Conservation (phyloP, 2,888 invertebrate genomes). For the Lithosia quadra region DNA sequence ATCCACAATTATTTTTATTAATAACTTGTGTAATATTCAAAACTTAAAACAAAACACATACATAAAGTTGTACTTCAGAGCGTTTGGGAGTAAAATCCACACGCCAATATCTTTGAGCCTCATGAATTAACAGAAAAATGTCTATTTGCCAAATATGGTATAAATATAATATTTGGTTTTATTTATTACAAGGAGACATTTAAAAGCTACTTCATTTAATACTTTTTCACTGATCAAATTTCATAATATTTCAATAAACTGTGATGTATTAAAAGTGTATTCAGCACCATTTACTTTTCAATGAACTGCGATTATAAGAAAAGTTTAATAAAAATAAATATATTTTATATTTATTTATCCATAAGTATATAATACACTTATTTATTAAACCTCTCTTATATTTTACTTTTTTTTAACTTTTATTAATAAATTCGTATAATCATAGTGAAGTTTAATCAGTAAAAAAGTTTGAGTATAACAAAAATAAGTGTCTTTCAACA, state of each 20-base stretch:
- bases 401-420: not conserved
- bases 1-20: not conserved
- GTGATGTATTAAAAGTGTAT: not conserved
- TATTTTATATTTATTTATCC: not conserved
- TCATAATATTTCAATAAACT: not conserved
- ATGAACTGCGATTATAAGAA: not conserved
- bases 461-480: conserved; percentile 29
- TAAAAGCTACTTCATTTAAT: conserved; percentile 28
- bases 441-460: conserved; percentile 23
- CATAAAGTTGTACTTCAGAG: conserved; percentile 52
- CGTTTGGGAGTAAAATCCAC: conserved; percentile 25
- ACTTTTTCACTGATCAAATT: conserved; percentile 21
- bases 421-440: not conserved
- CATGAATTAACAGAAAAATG: conserved; percentile 32
- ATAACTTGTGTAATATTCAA: conserved; percentile 43
- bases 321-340: conserved; percentile 1
- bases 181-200: conserved; percentile 15
- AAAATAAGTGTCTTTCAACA: conserved; percentile 39
- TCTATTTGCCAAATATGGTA: conserved; percentile 6
- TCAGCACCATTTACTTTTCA: not conserved
- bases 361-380: not conserved
- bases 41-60: conserved; percentile 48
- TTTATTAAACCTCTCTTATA: not conserved
- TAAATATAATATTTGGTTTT: conserved; percentile 7
- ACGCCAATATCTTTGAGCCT: conserved; percentile 20